Percentiles rank a stretch among this genome's conserved stretches.
Evolutionary conservation across 2,113 vertebrate genomes (phyloP).

Genomic region (Archilochus colubris): DNA sequence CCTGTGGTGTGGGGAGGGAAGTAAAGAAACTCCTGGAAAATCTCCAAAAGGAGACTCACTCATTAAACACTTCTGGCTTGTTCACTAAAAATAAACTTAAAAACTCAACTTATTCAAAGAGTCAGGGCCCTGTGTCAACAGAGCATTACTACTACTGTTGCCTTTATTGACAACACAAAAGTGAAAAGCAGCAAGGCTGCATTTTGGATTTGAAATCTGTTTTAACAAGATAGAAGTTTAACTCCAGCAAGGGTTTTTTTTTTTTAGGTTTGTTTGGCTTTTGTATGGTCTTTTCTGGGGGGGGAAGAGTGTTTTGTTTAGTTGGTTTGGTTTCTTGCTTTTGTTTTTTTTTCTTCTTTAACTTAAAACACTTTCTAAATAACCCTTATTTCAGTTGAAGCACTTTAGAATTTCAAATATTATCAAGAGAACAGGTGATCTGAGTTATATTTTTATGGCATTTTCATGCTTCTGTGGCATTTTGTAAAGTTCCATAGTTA

Average conservation of each 20-base stretch:
- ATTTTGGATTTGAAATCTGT: background rate
- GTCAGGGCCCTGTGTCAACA: background rate
- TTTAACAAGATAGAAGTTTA: background rate
- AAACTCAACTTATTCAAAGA: background rate
- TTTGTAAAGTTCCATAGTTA: background rate
- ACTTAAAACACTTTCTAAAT: background rate
- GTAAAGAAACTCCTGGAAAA: background rate
- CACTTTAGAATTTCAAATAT: background rate
- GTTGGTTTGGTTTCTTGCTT: too few species aligned
- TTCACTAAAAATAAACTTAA: background rate
- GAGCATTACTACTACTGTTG: background rate
- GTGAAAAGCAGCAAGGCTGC: background rate
- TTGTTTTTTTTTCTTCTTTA: background rate
- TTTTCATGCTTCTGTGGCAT: rapidly evolving
- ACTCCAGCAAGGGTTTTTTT: background rate
- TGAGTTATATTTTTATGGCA: background rate
- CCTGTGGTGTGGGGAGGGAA: background rate
- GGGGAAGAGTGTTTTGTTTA: too few species aligned
- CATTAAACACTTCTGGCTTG: background rate
- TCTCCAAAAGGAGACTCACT: background rate
- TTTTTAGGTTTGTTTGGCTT: too few species aligned
- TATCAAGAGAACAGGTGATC: background rate
- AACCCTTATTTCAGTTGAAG: background rate
- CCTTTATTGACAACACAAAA: background rate
- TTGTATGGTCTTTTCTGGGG: too few species aligned